Percentiles rank a stretch among this genome's conserved stretches.
phyloP scores from a whole-genome alignment of 2,888 invertebrate genomes.

The Stratiomys singularior region DNA sequence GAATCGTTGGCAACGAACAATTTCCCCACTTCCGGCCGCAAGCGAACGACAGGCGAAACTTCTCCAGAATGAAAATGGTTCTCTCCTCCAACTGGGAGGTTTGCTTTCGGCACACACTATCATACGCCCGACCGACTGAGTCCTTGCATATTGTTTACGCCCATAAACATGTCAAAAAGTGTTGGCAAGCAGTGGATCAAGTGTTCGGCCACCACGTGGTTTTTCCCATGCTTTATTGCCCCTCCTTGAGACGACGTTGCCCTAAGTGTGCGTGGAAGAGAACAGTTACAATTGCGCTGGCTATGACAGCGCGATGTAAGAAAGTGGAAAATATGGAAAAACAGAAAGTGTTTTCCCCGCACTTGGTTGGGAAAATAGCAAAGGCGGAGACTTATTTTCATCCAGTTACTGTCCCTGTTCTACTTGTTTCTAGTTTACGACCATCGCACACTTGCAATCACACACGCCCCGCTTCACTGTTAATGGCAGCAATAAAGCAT shows the following conservation, averaged over 20 bases:
- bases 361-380: slow-evolving; percentile 52
- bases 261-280: slow-evolving; percentile 16
- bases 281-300: not conserved
- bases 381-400: slow-evolving; percentile 60
- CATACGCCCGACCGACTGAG: slow-evolving; percentile 54
- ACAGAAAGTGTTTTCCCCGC: slow-evolving; percentile 37
- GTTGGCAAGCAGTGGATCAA: slow-evolving; percentile 29
- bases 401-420: slow-evolving; percentile 52
- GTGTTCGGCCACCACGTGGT: slow-evolving; percentile 28
- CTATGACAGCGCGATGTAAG: not conserved
- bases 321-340: slow-evolving; percentile 18
- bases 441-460: slow-evolving; percentile 36
- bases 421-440: slow-evolving; percentile 49
- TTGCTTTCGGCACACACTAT: slow-evolving; percentile 19
- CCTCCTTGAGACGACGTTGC: not conserved
- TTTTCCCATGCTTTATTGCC: slow-evolving; percentile 21
- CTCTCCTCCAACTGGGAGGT: not conserved
- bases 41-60: not conserved
- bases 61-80: not conserved
- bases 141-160: slow-evolving; percentile 60
- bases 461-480: slow-evolving; percentile 44
- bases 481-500: slow-evolving; percentile 63
- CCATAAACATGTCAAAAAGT: slow-evolving; percentile 63
- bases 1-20: not conserved
- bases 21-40: slow-evolving; percentile 29